These are phyloP conservation scores for Perca fluviatilis DNA, from an alignment of 2,113 vertebrate species.

Conservation along the genomic window DNA sequence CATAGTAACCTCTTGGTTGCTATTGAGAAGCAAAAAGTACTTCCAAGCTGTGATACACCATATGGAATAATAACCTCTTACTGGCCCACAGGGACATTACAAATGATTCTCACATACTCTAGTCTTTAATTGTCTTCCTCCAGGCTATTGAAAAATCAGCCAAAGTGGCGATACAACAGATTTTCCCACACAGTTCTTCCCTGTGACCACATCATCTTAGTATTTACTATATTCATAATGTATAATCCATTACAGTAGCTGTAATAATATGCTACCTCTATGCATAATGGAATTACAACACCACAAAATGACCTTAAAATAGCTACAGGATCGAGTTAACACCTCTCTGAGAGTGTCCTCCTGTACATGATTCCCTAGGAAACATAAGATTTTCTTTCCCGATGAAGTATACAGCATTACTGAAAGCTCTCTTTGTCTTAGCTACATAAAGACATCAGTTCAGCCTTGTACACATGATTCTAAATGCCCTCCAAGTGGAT, in stretches of 20 bases:
- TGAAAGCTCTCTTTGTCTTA: constrained; percentile 69
- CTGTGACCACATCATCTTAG: not conserved
- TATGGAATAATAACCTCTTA: not conserved
- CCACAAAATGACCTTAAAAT: not conserved
- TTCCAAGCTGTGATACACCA: not conserved
- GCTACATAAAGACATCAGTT: constrained; percentile 45
- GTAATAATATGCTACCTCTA: not conserved
- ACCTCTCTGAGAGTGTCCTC: not conserved
- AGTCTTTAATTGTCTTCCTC: not conserved
- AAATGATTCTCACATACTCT: not conserved
- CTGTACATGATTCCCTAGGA: not conserved
- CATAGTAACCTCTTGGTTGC: not conserved
- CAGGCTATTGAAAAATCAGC: not conserved
- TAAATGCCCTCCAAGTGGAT: constrained; percentile 42
- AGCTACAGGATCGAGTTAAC: not conserved
- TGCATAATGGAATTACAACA: not conserved
- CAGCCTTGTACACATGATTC: constrained; percentile 51
- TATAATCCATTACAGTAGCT: not conserved
- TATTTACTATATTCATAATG: not conserved
- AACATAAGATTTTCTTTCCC: constrained; percentile 10
- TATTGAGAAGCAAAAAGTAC: not conserved
- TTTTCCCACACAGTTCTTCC: not conserved
- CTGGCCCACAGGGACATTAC: not conserved
- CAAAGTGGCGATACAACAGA: not conserved
- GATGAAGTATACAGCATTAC: not conserved